Evolutionary conservation across 1,140 invertebrate genomes (phyloP).

Genomic region (Trachymyrmex septentrionalis): DNA sequence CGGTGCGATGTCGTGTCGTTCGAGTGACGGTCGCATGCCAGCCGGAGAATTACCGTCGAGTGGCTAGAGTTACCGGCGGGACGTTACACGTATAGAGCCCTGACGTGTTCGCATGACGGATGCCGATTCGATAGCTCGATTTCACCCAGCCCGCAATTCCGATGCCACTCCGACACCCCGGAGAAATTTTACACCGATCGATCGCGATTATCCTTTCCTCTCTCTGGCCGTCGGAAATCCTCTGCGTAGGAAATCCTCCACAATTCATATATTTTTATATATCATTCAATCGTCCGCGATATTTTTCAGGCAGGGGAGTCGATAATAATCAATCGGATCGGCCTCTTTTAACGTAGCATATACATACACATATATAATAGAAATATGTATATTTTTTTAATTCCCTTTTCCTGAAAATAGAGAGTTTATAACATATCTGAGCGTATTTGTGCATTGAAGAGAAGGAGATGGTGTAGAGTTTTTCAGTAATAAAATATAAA

Average conservation of each 20-base stretch:
- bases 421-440: too few relatives aligned
- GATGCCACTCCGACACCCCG: constrained; percentile 71
- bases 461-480: too few relatives aligned
- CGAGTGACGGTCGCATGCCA: constrained; percentile 84
- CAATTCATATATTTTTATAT: neutral
- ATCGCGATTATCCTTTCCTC: constrained; percentile 67
- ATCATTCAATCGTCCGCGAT: constrained; percentile 5
- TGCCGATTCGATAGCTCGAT: constrained; percentile 84
- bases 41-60: constrained; percentile 82
- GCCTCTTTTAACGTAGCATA: neutral
- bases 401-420: neutral
- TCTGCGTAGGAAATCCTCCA: constrained; percentile 28
- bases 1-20: constrained; percentile 79
- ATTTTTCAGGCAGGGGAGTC: neutral
- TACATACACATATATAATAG: too few relatives aligned
- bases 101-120: constrained; percentile 83
- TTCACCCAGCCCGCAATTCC: constrained; percentile 78
- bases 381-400: neutral
- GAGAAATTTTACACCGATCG: constrained; percentile 77
- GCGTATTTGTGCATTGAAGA: neutral
- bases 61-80: constrained; percentile 79
- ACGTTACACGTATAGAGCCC: constrained; percentile 70
- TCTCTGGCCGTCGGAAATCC: constrained; percentile 31
- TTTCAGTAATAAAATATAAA: too few relatives aligned
- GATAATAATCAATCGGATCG: neutral